A percentile compares a stretch with the other conserved stretches of the same genome.
These are phyloP conservation scores for Gymnopithys bicolor DNA, from an alignment of 2,797 vertebrate species.

Conservation along the genomic window DNA sequence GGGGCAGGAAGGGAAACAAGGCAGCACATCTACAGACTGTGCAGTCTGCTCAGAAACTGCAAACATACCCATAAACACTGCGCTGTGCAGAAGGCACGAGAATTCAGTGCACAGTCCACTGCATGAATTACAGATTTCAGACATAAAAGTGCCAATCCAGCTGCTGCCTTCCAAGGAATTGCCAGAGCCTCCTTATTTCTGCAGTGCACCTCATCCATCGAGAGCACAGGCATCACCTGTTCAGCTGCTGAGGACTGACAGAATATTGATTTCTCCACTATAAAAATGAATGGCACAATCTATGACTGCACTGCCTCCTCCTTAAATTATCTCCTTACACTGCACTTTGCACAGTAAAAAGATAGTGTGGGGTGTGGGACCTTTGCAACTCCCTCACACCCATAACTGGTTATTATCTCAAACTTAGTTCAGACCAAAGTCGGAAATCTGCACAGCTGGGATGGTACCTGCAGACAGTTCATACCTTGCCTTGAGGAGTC, in stretches of 20 bases:
- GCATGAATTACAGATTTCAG: too few relatives aligned
- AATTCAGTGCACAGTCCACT: background rate
- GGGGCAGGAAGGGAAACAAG: background rate
- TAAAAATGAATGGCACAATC: background rate
- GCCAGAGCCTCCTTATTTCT: background rate
- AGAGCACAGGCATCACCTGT: background rate
- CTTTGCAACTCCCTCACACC: background rate
- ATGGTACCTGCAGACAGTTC: background rate
- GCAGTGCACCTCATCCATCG: background rate
- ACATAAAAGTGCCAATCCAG: background rate
- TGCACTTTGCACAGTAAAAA: background rate
- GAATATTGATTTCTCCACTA: background rate
- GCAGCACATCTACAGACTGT: background rate
- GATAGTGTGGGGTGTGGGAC: fast-evolving
- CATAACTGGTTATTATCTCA: background rate
- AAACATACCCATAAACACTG: background rate
- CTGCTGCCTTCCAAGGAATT: background rate
- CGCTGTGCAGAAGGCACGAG: background rate
- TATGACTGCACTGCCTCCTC: background rate
- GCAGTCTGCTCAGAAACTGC: too few relatives aligned
- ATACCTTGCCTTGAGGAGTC: background rate
- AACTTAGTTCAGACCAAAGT: background rate
- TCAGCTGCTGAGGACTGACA: background rate
- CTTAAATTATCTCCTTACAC: background rate
- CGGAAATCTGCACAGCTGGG: background rate